Evolutionary conservation across 2,797 vertebrate genomes (phyloP).

Genomic region (Pseudochirops cupreus): DNA sequence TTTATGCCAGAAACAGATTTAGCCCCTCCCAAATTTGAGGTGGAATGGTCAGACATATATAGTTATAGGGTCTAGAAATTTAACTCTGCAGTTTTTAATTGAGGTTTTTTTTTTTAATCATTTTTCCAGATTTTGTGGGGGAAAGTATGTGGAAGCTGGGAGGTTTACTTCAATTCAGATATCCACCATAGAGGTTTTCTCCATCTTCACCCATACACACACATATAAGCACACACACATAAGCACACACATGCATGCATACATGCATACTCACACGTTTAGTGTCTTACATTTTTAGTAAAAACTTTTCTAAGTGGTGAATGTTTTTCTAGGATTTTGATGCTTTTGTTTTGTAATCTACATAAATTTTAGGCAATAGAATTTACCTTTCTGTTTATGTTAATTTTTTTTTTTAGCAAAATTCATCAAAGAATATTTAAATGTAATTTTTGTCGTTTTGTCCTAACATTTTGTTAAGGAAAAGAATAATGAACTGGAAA

Average conservation of each 20-base stretch:
- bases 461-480: constrained; percentile 26
- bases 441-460: constrained; percentile 43
- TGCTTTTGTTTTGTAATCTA: neutral
- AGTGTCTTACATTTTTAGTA: constrained; percentile 60
- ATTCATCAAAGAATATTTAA: constrained; percentile 47
- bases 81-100: neutral
- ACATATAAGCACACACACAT: too few relatives aligned
- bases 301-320: constrained; percentile 69
- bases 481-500: neutral
- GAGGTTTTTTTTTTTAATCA: neutral
- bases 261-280: too few relatives aligned
- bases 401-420: constrained; percentile 43
- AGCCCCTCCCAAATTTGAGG: neutral
- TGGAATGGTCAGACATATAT: neutral
- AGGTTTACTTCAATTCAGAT: neutral
- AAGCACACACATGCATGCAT: too few relatives aligned
- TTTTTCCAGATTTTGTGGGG: neutral
- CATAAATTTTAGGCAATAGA: constrained; percentile 20
- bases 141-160: neutral
- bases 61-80: too few relatives aligned
- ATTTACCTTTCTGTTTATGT: constrained; percentile 42
- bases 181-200: neutral
- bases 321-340: constrained; percentile 62
- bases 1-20: neutral
- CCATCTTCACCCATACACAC: neutral